Evolutionary conservation across 2,797 vertebrate species (phyloP).

Genomic region (Triplophysa yarkandensis): DNA sequence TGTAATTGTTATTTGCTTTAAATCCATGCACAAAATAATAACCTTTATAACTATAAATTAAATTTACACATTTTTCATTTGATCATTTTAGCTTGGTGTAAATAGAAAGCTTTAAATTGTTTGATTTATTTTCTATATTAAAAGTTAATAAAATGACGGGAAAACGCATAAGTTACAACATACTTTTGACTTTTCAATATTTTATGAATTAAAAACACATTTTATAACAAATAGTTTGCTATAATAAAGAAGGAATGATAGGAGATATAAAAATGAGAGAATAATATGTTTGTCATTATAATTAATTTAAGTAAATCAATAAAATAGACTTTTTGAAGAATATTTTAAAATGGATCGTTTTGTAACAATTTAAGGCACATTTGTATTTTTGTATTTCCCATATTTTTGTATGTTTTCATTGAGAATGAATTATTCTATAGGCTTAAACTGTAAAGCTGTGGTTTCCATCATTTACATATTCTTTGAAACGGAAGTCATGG

Average conservation of each 20-base stretch:
- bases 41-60: no score
- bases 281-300: background rate
- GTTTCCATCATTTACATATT: background rate
- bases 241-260: conserved; percentile 1
- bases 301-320: background rate
- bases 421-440: background rate
- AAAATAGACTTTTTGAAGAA: background rate
- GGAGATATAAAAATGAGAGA: no score
- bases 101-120: background rate
- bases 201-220: background rate
- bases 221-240: background rate
- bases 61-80: no score
- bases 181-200: background rate
- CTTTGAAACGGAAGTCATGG: background rate
- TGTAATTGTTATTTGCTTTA: background rate
- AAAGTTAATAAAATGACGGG: background rate
- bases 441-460: background rate
- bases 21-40: background rate
- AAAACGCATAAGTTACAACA: background rate
- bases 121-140: background rate
- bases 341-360: background rate
- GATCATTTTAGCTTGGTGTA: background rate
- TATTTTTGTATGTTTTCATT: background rate
- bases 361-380: background rate
- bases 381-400: background rate